These are phyloP conservation scores for Mionectes olivaceus DNA, from an alignment of 2,797 vertebrate genomes.

Conservation along the genomic window DNA sequence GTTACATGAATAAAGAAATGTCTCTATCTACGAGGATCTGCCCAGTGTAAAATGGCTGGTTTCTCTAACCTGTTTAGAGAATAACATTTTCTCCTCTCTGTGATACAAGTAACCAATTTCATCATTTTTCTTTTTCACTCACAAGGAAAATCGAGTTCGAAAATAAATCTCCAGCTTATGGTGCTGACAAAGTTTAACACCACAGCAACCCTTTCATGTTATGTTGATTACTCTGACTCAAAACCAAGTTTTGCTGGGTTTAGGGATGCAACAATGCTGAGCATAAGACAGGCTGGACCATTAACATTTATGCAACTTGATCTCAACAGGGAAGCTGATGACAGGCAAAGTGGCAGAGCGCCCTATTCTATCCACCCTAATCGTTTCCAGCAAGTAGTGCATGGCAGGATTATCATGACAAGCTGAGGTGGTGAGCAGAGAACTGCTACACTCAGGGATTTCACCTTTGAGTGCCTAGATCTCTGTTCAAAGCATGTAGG, in stretches of 20 bases:
- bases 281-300: accelerated
- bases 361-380: background rate
- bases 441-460: background rate
- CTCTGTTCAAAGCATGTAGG: background rate
- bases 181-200: background rate
- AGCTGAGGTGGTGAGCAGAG: background rate
- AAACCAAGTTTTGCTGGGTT: background rate
- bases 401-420: background rate
- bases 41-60: conserved; percentile 9
- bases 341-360: background rate
- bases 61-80: background rate
- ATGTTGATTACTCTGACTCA: accelerated
- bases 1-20: conserved; percentile 76
- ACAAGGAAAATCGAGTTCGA: background rate
- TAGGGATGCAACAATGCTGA: background rate
- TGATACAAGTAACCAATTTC: background rate
- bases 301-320: conserved; percentile 30
- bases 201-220: background rate
- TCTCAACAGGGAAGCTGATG: background rate
- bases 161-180: background rate
- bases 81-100: background rate
- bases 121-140: background rate
- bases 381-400: background rate
- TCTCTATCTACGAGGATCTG: conserved; percentile 61
- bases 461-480: background rate